Evolutionary conservation across 2,888 invertebrate genomes (phyloP).

Genomic region (Xanthostigma xanthostigma): DNA sequence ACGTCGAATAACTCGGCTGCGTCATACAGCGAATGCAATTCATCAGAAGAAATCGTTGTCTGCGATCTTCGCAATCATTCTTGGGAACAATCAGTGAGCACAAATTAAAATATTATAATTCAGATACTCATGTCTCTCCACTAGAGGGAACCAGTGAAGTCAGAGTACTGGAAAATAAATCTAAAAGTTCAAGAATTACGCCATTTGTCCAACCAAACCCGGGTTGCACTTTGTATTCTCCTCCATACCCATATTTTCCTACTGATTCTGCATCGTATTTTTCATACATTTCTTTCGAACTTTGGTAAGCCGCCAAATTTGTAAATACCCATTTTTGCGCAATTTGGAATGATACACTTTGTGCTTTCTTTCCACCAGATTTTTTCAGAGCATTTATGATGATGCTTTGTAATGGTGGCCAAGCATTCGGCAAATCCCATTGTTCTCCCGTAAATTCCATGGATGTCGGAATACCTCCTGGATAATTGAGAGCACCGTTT

Average conservation of each 20-base stretch:
- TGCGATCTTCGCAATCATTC: too few relatives aligned
- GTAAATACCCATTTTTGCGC: constrained; percentile 55
- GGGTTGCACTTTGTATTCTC: constrained; percentile 59
- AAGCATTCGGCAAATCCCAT: constrained; percentile 75
- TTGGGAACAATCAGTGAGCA: too few relatives aligned
- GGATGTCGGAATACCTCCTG: constrained; percentile 57
- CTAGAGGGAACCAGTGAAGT: too few relatives aligned
- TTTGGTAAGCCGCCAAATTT: constrained; percentile 26
- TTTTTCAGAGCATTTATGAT: constrained; percentile 51
- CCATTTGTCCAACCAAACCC: constrained; percentile 77
- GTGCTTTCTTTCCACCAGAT: constrained; percentile 37
- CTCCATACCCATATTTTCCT: constrained; percentile 57
- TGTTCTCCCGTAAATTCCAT: constrained; percentile 50
- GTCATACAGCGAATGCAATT: too few relatives aligned
- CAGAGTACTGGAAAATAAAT: neutral
- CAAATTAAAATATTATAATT: too few relatives aligned
- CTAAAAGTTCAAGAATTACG: constrained; percentile 1
- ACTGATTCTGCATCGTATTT: constrained; percentile 49
- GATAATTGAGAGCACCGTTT: constrained; percentile 31
- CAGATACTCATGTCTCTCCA: too few relatives aligned
- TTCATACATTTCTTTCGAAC: constrained; percentile 44
- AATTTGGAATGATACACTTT: constrained; percentile 41
- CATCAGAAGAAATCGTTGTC: too few relatives aligned
- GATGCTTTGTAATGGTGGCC: constrained; percentile 70
- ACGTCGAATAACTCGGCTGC: too few relatives aligned